Evolutionary conservation across 1,140 invertebrate species (phyloP).

Genomic region (Hylaeus volcanicus): DNA sequence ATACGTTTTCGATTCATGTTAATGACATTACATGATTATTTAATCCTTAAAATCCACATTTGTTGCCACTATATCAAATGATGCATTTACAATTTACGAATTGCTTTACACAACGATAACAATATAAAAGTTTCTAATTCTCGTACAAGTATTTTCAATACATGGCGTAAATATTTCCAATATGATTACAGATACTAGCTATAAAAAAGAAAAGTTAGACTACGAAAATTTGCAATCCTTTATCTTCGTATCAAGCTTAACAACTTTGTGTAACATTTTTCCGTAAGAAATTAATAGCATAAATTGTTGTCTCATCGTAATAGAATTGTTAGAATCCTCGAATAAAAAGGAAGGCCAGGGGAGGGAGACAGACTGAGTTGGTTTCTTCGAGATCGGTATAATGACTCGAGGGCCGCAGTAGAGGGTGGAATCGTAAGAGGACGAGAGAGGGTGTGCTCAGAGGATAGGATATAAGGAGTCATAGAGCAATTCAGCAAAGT

Average conservation of each 20-base stretch:
- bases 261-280: background rate
- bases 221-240: no score
- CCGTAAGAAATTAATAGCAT: background rate
- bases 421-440: constrained; percentile 59
- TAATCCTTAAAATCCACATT: no score
- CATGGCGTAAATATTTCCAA: constrained; percentile 28
- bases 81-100: no score
- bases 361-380: constrained; percentile 27
- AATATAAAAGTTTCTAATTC: no score
- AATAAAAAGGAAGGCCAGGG: background rate
- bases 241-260: no score
- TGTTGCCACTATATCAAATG: no score
- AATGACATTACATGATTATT: no score
- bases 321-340: constrained; percentile 20
- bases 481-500: constrained; percentile 79
- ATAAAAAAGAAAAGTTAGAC: no score
- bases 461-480: constrained; percentile 74
- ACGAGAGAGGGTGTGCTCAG: constrained; percentile 46
- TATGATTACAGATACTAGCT: no score
- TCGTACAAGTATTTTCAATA: background rate
- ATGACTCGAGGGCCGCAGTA: constrained; percentile 48
- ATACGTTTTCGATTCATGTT: no score
- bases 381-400: constrained; percentile 65
- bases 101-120: no score
- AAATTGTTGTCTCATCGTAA: constrained; percentile 4